These are phyloP conservation scores for Eptesicus fuscus DNA, from an alignment of 2,113 vertebrate species.

Conservation along the genomic window DNA sequence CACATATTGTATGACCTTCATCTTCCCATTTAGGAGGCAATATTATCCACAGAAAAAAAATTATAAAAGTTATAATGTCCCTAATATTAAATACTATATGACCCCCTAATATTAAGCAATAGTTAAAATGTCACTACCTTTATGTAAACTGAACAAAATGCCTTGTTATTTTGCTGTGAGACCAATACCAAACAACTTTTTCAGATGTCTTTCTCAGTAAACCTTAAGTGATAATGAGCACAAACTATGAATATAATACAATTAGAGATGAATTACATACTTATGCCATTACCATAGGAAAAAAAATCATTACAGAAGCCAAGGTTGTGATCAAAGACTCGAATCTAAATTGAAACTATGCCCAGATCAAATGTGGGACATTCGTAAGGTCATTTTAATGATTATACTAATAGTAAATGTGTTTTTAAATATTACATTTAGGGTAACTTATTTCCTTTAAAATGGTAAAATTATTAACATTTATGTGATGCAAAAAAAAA, in stretches of 20 bases:
- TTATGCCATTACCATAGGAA: not conserved
- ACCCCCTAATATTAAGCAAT: not conserved
- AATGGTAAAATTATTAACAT: slow-evolving; percentile 40
- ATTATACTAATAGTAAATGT: not conserved
- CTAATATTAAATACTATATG: not conserved
- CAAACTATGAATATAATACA: not conserved
- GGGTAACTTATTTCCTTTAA: not conserved
- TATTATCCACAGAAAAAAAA: not conserved
- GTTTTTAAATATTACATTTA: slow-evolving; percentile 35
- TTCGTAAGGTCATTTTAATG: slow-evolving; percentile 1
- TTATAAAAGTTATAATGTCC: not conserved
- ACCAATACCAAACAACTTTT: not conserved
- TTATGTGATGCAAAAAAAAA: slow-evolving; percentile 16
- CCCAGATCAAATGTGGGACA: not conserved
- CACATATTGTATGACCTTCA: not conserved
- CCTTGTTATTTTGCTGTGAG: not conserved
- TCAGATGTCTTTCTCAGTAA: not conserved
- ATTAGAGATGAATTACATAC: not conserved
- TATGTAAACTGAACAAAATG: not conserved
- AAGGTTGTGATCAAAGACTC: not conserved
- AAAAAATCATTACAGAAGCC: slow-evolving; percentile 8
- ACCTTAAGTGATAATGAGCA: not conserved
- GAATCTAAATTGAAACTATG: slow-evolving; percentile 4
- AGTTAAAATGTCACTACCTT: not conserved
- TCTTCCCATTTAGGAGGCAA: not conserved